phyloP scores from a whole-genome alignment of 2,888 invertebrate genomes.

The Pheosia tremula region DNA sequence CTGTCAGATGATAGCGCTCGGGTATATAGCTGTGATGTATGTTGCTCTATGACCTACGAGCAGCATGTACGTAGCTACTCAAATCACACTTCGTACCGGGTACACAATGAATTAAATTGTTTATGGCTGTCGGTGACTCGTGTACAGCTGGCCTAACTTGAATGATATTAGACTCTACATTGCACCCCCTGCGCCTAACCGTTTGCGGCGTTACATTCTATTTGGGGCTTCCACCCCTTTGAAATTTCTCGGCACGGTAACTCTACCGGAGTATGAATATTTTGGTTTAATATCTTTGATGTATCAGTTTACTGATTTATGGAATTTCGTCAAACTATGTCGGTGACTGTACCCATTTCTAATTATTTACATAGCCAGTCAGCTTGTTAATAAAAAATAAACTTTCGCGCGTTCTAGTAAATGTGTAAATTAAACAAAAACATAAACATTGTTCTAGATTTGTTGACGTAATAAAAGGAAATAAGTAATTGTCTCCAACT shows the following conservation, averaged over 20 bases:
- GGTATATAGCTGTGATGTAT: too few species aligned
- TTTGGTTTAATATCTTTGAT: too few species aligned
- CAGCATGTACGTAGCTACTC: too few species aligned
- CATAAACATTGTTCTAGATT: background rate
- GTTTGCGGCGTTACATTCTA: conserved; percentile 14
- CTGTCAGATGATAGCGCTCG: too few species aligned
- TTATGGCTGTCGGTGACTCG: background rate
- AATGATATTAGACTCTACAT: conserved; percentile 67
- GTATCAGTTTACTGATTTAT: too few species aligned
- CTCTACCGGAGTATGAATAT: background rate
- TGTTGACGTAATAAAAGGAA: conserved; percentile 6
- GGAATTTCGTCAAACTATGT: too few species aligned
- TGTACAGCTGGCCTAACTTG: conserved; percentile 41
- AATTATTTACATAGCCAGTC: too few species aligned
- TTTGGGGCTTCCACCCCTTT: conserved; percentile 9
- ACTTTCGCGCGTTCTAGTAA: background rate
- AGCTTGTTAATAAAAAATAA: too few species aligned
- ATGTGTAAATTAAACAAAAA: background rate
- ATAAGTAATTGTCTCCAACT: background rate
- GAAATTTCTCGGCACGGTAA: background rate
- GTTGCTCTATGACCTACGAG: too few species aligned
- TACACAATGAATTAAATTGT: too few species aligned
- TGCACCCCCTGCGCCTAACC: conserved; percentile 13
- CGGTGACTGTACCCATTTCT: too few species aligned
- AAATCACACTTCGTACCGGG: too few species aligned